Evolutionary conservation across 2,113 vertebrate genomes (phyloP), one percentile per base, ranked within the genome.

Genomic region (Sylvilagus bachmani): DNA sequence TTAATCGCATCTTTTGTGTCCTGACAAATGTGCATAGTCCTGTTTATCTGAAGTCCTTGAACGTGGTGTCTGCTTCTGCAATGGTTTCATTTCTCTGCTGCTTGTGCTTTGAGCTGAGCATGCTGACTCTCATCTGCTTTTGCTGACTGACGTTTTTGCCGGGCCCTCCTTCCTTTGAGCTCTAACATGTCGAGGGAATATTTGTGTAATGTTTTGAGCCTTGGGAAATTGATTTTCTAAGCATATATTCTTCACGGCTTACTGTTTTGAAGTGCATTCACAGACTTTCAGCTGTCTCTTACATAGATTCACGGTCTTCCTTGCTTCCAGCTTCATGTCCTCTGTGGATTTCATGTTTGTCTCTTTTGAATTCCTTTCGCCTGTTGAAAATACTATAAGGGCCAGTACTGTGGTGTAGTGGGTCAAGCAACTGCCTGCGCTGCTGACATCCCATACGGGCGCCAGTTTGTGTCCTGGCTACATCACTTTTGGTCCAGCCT

Each of bases 101-200:
- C 33, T 82, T 83, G 70, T n/a, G 10, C 36, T 93, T 61, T 82
- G 62, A 89, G 31, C 5, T 78, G 16, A 90, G 7, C 17, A 10
- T 67, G 29, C 4, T 64, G 84, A 81, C 33, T 91, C 89, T 62
- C 31, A 33, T 51, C 10, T 75, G 2, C 6, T 58, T 94, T 77
- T 80, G 14, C n/a, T 89, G 53, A 71, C n/a, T 58, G 80, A 53
- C 55, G 14, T 66, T 61, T 74, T 44, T 31, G 33, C 64, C 83
- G 58, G 27, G n/a, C 53, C 61, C 38, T 90, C 2, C 10, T 91
- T 64, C n/a, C 7, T 73, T n/a, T 53, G 7, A 70, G 51, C 10
- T 94, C n/a, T 85, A 22, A 70, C 55, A 90, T 89, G 87, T 61
- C 90, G 85, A 81, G 31, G 77, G 55, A 84, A 33, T 58, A 25